Conservation (phyloP, 2,888 invertebrate species). For the Galerucella nymphaeae region DNA sequence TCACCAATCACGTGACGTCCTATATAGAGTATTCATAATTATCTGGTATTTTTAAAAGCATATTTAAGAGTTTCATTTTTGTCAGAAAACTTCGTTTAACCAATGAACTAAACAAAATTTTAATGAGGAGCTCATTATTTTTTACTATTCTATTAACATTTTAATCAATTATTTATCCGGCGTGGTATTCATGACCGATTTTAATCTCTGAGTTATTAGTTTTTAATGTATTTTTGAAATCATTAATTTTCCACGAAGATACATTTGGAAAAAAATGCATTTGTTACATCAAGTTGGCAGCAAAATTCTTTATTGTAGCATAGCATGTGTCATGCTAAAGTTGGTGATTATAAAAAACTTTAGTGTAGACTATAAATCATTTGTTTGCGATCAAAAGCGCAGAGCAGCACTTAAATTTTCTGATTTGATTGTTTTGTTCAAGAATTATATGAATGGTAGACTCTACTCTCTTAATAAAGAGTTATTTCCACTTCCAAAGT, state of each 20-base stretch:
- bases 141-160: neutral
- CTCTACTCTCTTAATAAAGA: too few relatives aligned
- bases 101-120: neutral
- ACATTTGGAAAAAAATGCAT: slow-evolving; percentile 47
- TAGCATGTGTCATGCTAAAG: slow-evolving; percentile 48
- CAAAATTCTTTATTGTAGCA: slow-evolving; percentile 49
- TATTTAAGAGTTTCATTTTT: too few relatives aligned
- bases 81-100: too few relatives aligned
- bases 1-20: too few relatives aligned
- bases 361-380: slow-evolving; percentile 22
- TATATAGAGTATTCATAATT: too few relatives aligned
- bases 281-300: slow-evolving; percentile 49
- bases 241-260: slow-evolving; percentile 1
- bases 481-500: too few relatives aligned
- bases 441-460: too few relatives aligned
- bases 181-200: slow-evolving; percentile 34
- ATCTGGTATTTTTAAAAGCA: too few relatives aligned
- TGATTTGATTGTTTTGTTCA: too few relatives aligned
- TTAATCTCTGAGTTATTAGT: neutral
- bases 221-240: slow-evolving; percentile 6
- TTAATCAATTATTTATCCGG: slow-evolving; percentile 45
- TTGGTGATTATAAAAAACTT: slow-evolving; percentile 47
- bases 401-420: neutral
- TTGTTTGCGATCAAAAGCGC: neutral
- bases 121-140: neutral